Evolutionary conservation across 2,888 invertebrate species (phyloP), one percentile per base, ranked within the genome.

Genomic region (Oegoconia quadripuncta): DNA sequence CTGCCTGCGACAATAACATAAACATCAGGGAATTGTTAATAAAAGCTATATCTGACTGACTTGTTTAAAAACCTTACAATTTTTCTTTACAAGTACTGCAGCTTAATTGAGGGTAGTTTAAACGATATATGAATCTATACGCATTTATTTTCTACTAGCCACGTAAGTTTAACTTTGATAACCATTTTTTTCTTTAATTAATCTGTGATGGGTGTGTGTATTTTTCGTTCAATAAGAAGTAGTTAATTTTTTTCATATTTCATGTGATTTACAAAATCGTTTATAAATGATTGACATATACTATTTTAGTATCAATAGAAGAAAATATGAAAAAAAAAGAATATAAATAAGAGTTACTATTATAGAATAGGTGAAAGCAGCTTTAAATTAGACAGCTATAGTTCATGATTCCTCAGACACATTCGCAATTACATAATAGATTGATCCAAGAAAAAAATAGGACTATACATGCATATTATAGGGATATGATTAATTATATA

Each of bases 301-400:
- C n/a, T n/a, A n/a, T n/a, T n/a, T 23, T 23, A 9, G n/a, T 23
- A 23, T 9, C 23, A 23, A 23, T 11, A 11, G 27, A 27, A 12
- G 14, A 30, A 30, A 4, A 8, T 2, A 13, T 27, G 4, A 29
- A n/a, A 16, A n/a, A 6, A 12, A 7, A 12, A 16, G 20, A 39
- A 16, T 14, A 25, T n/a, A 23, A n/a, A 3, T 25, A 15, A 50
- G 57, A 56, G 56, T 61, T 64, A 60, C 58, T 59, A 59, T 52
- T 48, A 44, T 54, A 50, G 46, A 37, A 51, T 60, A 60, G 50
- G 46, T 50, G 50, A 44, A 52, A 44, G 45, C 55, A 57, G 59
- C 58, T 62, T 64, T 59, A 57, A 59, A 43, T 39, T 52, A 51
- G 52, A 56, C 48, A 48, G 50, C 55, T 52, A 55, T 55, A 44